Evolutionary conservation across 2,888 invertebrate species (phyloP), one percentile per base, ranked within the genome.

Genomic region (Smittia aterrima): DNA sequence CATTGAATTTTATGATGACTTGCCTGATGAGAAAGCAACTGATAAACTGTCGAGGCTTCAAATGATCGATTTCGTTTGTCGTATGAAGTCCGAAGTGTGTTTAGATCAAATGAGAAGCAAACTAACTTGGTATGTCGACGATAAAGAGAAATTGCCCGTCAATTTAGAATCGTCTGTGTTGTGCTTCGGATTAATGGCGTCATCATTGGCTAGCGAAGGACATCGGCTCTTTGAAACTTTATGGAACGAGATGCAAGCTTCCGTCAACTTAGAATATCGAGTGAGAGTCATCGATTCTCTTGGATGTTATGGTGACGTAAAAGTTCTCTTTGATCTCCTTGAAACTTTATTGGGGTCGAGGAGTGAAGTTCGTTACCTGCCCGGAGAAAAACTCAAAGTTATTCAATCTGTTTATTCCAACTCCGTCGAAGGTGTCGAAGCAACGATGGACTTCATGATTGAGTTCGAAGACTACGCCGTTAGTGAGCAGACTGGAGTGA

Each of bases 61-160:
- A 13, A 67, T 40, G 24, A 67, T 24, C 0, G 22, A 67, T 67
- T 67, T 64, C n/a, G 16, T 16, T 27, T 27, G 64, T 27, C 64
- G 64, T 18, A 40, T 47, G n/a, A 9, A 41, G 27, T 41, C 41
- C n/a, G 41, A 22, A 18, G 25, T 40, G 6, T 67, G 47, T 47
- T 18, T 41, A n/a, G 13, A 24, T 16, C 22, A 40, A 41, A 41
- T 67, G 67, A 20, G 40, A 11, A 32, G 9, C n/a, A 20, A 18
- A 41, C 41, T 67, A 7, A 32, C 7, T 9, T 47, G 22, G 16
- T 24, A 67, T 41, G 13, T 67, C 22, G 41, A 41, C 24, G 47
- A 41, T 67, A 22, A 22, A 41, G n/a, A 22, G 11, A 41, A 67
- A 67, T 67, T 67, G 25, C 41, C 67, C 22, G 47, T 67, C 47